These are phyloP conservation scores for Halictus quadricinctus DNA, from an alignment of 2,888 invertebrate genomes.

Conservation along the genomic window DNA sequence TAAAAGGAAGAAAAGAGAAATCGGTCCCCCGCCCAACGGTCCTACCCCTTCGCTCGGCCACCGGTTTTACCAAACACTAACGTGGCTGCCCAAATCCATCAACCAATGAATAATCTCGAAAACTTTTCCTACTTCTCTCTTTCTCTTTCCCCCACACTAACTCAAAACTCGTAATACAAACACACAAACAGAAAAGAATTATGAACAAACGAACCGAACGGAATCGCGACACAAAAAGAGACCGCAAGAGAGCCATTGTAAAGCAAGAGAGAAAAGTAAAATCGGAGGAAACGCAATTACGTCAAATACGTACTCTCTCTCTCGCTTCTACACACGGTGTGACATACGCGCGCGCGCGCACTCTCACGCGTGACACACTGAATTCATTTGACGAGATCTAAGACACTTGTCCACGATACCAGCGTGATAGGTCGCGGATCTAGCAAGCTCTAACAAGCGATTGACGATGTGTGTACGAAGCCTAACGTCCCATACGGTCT, in stretches of 20 bases:
- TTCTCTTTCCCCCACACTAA: background rate
- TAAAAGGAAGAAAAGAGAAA: slow-evolving; percentile 39
- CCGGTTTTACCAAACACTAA: slow-evolving; percentile 9
- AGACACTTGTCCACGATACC: slow-evolving; percentile 21
- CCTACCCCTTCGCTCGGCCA: background rate
- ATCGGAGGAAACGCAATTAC: slow-evolving; percentile 53
- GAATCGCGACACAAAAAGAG: too few relatives aligned
- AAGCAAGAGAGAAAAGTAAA: slow-evolving; percentile 36
- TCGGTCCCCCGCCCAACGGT: slow-evolving; percentile 1
- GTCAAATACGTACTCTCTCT: slow-evolving; percentile 47
- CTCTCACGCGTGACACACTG: slow-evolving; percentile 10
- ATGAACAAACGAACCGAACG: background rate
- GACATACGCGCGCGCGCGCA: slow-evolving; percentile 34
- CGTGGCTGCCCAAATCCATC: background rate
- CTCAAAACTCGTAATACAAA: background rate
- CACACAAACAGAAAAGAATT: background rate
- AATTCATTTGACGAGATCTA: slow-evolving; percentile 23
- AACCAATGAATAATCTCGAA: slow-evolving; percentile 6
- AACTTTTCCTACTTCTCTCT: background rate
- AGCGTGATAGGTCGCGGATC: background rate
- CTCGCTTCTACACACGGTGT: slow-evolving; percentile 21
- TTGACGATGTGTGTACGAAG: background rate
- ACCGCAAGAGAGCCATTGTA: background rate
- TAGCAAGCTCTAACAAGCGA: slow-evolving; percentile 2
- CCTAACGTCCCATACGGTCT: slow-evolving; percentile 41